Evolutionary conservation across 2,797 vertebrate species (phyloP).

Genomic region (Rhynchotus rufescens): DNA sequence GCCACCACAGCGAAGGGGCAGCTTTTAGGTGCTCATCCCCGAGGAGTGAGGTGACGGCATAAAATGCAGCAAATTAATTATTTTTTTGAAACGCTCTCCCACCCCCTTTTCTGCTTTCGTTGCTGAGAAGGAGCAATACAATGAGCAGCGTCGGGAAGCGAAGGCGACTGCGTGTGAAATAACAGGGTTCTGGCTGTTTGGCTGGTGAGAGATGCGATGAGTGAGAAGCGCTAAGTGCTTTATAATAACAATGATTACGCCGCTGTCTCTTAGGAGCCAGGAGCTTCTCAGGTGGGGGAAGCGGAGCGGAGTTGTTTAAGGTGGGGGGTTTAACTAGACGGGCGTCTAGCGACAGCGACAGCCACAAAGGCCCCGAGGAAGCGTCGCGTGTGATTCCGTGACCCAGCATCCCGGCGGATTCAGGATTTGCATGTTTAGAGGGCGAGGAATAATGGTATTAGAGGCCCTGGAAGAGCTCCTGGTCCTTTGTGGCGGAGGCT

Average conservation of each 20-base stretch:
- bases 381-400: neutral
- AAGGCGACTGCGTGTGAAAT: conserved; percentile 69
- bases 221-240: conserved; percentile 70
- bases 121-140: conserved; percentile 54
- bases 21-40: conserved; percentile 52
- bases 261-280: conserved; percentile 34
- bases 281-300: conserved; percentile 48
- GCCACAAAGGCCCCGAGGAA: neutral
- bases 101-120: neutral
- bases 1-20: neutral
- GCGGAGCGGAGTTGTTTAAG: conserved; percentile 40
- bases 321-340: conserved; percentile 37
- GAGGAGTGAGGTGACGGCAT: conserved; percentile 43
- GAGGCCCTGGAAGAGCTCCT: neutral
- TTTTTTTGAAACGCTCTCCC: conserved; percentile 28
- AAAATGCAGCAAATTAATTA: conserved; percentile 38
- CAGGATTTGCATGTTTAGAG: neutral
- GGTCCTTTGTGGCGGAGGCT: neutral
- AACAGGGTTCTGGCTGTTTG: conserved; percentile 65
- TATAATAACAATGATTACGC: conserved; percentile 75
- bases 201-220: conserved; percentile 63
- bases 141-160: conserved; percentile 52
- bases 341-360: neutral
- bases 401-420: neutral
- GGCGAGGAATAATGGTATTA: conserved; percentile 2